phyloP scores from a whole-genome alignment of 2,888 invertebrate species.

The Lucinisca nassula region DNA sequence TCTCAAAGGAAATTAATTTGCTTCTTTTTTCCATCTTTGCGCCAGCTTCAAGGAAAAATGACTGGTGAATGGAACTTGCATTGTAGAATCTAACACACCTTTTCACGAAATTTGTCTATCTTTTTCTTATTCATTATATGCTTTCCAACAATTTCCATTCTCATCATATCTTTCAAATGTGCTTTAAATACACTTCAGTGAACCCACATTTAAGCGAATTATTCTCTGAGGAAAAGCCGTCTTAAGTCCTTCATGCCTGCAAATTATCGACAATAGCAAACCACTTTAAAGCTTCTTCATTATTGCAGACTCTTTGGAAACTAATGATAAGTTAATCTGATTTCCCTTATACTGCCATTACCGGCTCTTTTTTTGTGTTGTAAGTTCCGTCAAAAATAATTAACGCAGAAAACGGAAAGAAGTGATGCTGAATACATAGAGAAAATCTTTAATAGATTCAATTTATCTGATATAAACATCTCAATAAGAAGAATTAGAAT shows the following conservation, averaged over 20 bases:
- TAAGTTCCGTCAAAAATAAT: conserved; percentile 17
- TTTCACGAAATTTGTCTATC: too few relatives aligned
- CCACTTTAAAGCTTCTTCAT: conserved; percentile 16
- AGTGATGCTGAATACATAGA: conserved; percentile 9
- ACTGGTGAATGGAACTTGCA: too few relatives aligned
- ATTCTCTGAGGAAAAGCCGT: neutral
- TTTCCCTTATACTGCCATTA: conserved; percentile 5
- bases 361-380: conserved; percentile 5
- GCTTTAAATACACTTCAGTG: neutral
- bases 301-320: conserved; percentile 6
- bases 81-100: too few relatives aligned
- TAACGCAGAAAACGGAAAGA: conserved; percentile 17
- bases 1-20: too few relatives aligned
- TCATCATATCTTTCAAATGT: neutral
- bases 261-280: conserved; percentile 12
- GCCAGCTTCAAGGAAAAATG: too few relatives aligned
- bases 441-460: conserved; percentile 19
- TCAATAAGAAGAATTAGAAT: conserved; percentile 10
- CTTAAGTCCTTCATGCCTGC: conserved; percentile 1
- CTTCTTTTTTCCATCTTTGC: too few relatives aligned
- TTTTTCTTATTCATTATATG: too few relatives aligned
- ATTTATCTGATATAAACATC: conserved; percentile 17
- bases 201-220: neutral
- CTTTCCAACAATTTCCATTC: neutral
- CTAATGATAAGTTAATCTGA: conserved; percentile 17